phyloP scores from a whole-genome alignment of 1,140 invertebrate genomes.

The Daktulosphaira vitifoliae region DNA sequence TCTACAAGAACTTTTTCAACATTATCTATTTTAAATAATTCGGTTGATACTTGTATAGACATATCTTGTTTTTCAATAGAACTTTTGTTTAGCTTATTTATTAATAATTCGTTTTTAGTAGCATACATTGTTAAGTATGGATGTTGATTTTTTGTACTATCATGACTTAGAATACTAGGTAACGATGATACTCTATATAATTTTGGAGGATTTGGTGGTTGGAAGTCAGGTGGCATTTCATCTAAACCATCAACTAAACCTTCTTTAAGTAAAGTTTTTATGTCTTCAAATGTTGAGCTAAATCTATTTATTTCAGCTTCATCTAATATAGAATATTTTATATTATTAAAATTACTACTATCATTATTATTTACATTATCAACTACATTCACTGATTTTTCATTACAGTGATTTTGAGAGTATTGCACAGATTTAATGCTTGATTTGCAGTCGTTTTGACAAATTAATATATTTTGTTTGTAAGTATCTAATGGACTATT shows the following conservation, averaged over 20 bases:
- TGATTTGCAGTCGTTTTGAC: not conserved
- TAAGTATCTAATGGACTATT: not conserved
- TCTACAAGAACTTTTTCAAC: constrained; percentile 12
- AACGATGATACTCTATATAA: constrained; percentile 58
- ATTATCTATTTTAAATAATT: constrained; percentile 27
- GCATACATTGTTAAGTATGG: constrained; percentile 41
- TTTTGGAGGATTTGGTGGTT: constrained; percentile 50
- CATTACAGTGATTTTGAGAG: not conserved
- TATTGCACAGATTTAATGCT: constrained; percentile 3
- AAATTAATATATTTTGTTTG: not conserved
- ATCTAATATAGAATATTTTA: constrained; percentile 20
- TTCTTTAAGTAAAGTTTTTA: constrained; percentile 62
- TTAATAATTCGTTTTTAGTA: constrained; percentile 37
- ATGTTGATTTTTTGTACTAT: constrained; percentile 46
- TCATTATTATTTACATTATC: not conserved
- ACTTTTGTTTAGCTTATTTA: constrained; percentile 39
- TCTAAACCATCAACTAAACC: constrained; percentile 51
- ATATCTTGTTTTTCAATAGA: constrained; percentile 28
- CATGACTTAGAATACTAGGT: constrained; percentile 47
- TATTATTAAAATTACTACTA: constrained; percentile 14
- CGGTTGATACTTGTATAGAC: constrained; percentile 34
- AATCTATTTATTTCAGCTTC: constrained; percentile 53
- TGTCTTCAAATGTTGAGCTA: constrained; percentile 69
- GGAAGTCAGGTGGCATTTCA: constrained; percentile 48
- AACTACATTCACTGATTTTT: not conserved